These are phyloP conservation scores for Drosophila kohkoa DNA, from an alignment of 1,140 invertebrate species.

Conservation along the genomic window DNA sequence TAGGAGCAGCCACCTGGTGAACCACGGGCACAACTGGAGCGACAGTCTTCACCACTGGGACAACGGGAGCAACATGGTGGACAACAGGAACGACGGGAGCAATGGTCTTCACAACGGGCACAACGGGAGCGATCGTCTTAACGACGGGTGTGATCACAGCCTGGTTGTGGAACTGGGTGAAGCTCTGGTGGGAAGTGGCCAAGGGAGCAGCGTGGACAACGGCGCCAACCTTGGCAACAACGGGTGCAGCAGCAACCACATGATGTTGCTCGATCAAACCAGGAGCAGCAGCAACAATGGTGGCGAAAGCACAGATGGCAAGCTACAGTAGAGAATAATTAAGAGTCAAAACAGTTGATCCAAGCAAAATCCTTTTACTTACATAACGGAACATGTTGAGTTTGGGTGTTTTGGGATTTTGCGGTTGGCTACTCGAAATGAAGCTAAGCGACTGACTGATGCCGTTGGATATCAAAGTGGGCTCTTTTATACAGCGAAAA, in stretches of 20 bases:
- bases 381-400: conserved; percentile 76
- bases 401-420: conserved; percentile 10
- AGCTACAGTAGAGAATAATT: conserved; percentile 31
- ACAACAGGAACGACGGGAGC: conserved; percentile 47
- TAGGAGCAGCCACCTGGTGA: conserved; percentile 40
- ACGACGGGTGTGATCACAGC: conserved; percentile 71
- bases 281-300: conserved; percentile 67
- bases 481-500: conserved; percentile 61
- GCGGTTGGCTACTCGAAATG: conserved; percentile 32
- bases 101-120: conserved; percentile 51
- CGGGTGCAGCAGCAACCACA: conserved; percentile 59
- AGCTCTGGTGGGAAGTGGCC: conserved; percentile 85
- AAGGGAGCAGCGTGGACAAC: conserved; percentile 69
- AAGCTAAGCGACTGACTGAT: conserved; percentile 67
- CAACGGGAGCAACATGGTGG: conserved; percentile 46
- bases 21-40: conserved; percentile 40
- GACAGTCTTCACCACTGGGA: conserved; percentile 75
- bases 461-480: conserved; percentile 30
- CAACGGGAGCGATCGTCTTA: conserved; percentile 69
- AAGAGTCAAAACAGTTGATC: neutral
- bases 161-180: conserved; percentile 72
- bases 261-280: conserved; percentile 70
- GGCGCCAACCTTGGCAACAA: conserved; percentile 65
- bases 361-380: conserved; percentile 36
- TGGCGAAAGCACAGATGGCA: conserved; percentile 69